These are phyloP conservation scores for Spilarctia lutea DNA, from an alignment of 2,888 invertebrate genomes.

Conservation along the genomic window DNA sequence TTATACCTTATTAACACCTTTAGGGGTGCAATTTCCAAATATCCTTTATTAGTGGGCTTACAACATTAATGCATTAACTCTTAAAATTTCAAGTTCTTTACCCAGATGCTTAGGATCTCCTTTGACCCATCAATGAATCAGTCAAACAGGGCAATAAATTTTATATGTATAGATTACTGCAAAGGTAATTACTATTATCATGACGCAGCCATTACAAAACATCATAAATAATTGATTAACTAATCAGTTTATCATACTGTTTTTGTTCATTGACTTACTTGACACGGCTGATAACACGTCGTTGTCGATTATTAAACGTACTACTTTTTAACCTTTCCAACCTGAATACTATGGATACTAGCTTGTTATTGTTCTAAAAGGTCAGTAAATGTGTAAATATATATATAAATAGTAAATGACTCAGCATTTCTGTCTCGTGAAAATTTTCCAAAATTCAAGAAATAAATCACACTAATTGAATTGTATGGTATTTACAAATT, in stretches of 20 bases:
- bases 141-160: no score
- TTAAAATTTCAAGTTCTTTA: no score
- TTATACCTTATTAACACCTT: no score
- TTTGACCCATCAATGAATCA: no score
- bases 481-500: background rate
- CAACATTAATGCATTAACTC: no score
- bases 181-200: background rate
- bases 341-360: background rate
- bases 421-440: background rate
- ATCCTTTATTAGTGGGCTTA: no score
- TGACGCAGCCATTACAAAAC: background rate
- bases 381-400: no score
- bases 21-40: no score
- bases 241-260: background rate
- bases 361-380: no score
- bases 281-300: background rate
- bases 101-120: no score
- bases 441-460: no score
- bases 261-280: background rate
- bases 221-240: slow-evolving; percentile 5
- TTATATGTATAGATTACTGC: background rate
- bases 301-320: background rate
- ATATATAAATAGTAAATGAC: no score
- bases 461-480: background rate
- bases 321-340: background rate